These are phyloP conservation scores for Poecilus cupreus DNA, from an alignment of 2,888 invertebrate species.

Conservation along the genomic window DNA sequence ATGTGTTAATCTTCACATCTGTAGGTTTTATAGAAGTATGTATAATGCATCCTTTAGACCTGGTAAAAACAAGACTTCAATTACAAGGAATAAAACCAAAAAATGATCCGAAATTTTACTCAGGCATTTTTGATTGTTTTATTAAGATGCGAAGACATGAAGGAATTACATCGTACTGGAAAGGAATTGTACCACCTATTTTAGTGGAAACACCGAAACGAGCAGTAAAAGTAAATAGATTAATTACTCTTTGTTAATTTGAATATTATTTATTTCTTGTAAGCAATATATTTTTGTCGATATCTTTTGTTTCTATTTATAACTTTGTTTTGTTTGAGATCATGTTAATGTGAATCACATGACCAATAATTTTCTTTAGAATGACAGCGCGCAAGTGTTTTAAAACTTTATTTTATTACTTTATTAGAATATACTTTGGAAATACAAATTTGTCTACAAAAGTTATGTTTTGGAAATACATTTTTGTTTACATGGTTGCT, in stretches of 20 bases:
- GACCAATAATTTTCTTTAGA: slow-evolving; percentile 17
- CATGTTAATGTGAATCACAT: slow-evolving; percentile 32
- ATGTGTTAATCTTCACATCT: slow-evolving; percentile 14
- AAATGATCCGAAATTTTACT: slow-evolving; percentile 77
- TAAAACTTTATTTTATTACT: neutral
- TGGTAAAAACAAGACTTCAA: slow-evolving; percentile 93
- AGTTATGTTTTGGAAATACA: too few species aligned
- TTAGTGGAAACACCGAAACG: slow-evolving; percentile 96
- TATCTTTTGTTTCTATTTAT: slow-evolving; percentile 55
- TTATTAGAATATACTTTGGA: too few species aligned
- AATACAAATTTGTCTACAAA: too few species aligned
- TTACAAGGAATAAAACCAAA: slow-evolving; percentile 76
- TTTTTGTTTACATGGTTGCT: neutral
- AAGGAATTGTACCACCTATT: slow-evolving; percentile 95
- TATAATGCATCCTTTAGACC: slow-evolving; percentile 96
- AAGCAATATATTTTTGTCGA: slow-evolving; percentile 20
- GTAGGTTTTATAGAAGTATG: slow-evolving; percentile 92
- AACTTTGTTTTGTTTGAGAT: slow-evolving; percentile 3
- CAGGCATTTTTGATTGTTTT: slow-evolving; percentile 90
- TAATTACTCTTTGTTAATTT: neutral
- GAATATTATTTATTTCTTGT: slow-evolving; percentile 50
- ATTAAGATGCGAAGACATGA: slow-evolving; percentile 91
- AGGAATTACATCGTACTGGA: slow-evolving; percentile 91
- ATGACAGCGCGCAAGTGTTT: neutral
- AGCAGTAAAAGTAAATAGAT: slow-evolving; percentile 83